Base-by-base conservation (phyloP, 64 coral and sea anemone genomes). In the Orbicella faveolata region DNA sequence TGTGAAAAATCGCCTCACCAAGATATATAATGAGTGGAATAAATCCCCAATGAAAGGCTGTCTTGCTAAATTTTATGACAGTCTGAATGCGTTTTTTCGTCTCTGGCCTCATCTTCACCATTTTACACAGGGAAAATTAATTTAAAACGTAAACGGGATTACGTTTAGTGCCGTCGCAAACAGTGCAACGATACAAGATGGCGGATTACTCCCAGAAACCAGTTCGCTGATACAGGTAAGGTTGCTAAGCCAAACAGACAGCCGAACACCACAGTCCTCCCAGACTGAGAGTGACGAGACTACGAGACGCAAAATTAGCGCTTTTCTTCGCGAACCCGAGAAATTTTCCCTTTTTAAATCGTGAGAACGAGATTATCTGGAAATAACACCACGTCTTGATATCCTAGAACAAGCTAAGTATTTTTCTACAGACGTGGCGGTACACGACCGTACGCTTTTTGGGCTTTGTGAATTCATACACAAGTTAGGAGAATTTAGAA, bases 1-100 rank as follows among this genome's bases (percentile, higher is more conserved):
- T 78, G 57, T 20, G 13, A 10, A n/a, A 1, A 23, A 6, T 37
- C 17, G 63, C 37, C 92, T 34, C 57, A 98, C 96, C 96, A 36
- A 98, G 63, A 81, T 98, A 98, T 21, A 98, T 94, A 68, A 98
- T 98, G 14, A 98, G 68, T 61, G 96, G 96, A 83, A 98, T 90
- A 55, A 98, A 98, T 70, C 96, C 96, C 89, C 93, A 98, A 82
- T 98, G 93, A 77, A 98, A 98, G 26, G 87, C 83, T 48, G 96
- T 98, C 87, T 98, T 98, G 11, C 90, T 80, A 63, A 89, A 59
- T 89, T 85, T 86, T 12, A 98, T 73, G 9, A 98, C 93, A 39
- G 87, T 94, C 66, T 98, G 93, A 35, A 98, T 89, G 36, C 96
- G 81, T 61, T 89, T 98, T 68, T 98, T 98, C 0, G 96, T 98